Evolutionary conservation across 2,113 vertebrate species (phyloP).

Genomic region (Scomber colias): DNA sequence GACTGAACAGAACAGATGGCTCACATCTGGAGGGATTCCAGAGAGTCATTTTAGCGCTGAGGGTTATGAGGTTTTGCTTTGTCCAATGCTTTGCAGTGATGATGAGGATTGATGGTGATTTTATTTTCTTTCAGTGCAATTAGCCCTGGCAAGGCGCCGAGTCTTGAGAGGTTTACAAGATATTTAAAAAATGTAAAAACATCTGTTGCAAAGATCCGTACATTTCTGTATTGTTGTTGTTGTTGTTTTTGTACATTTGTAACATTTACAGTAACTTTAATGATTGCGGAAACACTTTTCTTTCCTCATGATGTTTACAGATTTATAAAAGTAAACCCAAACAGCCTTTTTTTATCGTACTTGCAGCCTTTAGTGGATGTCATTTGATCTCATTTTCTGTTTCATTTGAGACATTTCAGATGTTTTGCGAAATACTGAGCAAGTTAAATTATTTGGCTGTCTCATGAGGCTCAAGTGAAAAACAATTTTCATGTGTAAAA

Average conservation of each 20-base stretch:
- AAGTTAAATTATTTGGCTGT: no score
- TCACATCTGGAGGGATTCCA: conserved; percentile 73
- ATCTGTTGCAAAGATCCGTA: conserved; percentile 6
- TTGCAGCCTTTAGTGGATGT: not conserved
- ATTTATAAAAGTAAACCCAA: not conserved
- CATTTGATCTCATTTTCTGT: not conserved
- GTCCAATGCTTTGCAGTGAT: conserved; percentile 40
- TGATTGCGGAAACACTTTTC: not conserved
- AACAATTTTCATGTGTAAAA: no score
- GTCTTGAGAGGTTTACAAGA: conserved; percentile 50
- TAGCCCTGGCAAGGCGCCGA: conserved; percentile 45
- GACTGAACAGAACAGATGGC: conserved; percentile 80
- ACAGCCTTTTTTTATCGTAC: not conserved
- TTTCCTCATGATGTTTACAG: not conserved
- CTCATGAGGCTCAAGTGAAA: no score
- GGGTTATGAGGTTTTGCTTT: conserved; percentile 55
- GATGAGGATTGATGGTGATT: conserved; percentile 63
- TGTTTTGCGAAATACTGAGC: no score
- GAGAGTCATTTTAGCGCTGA: conserved; percentile 50
- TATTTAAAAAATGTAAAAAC: conserved; percentile 34
- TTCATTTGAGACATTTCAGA: no score
- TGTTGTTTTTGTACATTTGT: not conserved
- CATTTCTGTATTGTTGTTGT: not conserved
- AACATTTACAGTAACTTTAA: not conserved
- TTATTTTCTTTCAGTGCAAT: conserved; percentile 60